These are phyloP conservation scores for Elegia similella DNA, from an alignment of 2,888 invertebrate species.

Conservation along the genomic window DNA sequence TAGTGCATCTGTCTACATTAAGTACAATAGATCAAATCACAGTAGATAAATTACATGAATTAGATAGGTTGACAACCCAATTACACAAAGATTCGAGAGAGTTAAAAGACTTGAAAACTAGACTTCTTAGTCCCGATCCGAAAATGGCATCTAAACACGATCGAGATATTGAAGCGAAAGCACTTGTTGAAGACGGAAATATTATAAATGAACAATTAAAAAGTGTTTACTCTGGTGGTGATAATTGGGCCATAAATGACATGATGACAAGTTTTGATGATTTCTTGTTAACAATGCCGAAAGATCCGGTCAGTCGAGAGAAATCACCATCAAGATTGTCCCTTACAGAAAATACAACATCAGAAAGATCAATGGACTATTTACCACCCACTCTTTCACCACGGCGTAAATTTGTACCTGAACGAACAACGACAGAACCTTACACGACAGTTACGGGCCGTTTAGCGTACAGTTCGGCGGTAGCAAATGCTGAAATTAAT, in stretches of 20 bases:
- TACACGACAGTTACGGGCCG: conserved; percentile 85
- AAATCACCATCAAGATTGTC: conserved; percentile 84
- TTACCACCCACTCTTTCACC: conserved; percentile 81
- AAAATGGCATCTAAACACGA: conserved; percentile 66
- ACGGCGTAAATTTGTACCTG: conserved; percentile 79
- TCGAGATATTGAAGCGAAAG: conserved; percentile 81
- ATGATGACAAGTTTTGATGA: conserved; percentile 84
- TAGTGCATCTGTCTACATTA: conserved; percentile 87
- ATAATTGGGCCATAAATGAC: conserved; percentile 86
- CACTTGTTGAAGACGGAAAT: conserved; percentile 83
- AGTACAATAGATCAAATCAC: conserved; percentile 90
- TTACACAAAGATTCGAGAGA: conserved; percentile 90
- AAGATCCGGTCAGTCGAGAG: conserved; percentile 72
- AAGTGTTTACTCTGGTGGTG: conserved; percentile 84
- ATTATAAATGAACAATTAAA: conserved; percentile 86
- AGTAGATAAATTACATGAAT: conserved; percentile 89
- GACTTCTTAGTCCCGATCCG: conserved; percentile 85
- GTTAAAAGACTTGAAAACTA: conserved; percentile 87
- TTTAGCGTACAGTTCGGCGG: conserved; percentile 85
- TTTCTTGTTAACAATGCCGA: conserved; percentile 76
- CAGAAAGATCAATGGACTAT: conserved; percentile 85
- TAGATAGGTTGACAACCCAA: conserved; percentile 88
- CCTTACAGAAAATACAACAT: conserved; percentile 81
- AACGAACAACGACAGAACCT: conserved; percentile 82
- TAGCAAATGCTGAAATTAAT: conserved; percentile 83